phyloP scores from a whole-genome alignment of 1,140 invertebrate species.

The Patella vulgata region DNA sequence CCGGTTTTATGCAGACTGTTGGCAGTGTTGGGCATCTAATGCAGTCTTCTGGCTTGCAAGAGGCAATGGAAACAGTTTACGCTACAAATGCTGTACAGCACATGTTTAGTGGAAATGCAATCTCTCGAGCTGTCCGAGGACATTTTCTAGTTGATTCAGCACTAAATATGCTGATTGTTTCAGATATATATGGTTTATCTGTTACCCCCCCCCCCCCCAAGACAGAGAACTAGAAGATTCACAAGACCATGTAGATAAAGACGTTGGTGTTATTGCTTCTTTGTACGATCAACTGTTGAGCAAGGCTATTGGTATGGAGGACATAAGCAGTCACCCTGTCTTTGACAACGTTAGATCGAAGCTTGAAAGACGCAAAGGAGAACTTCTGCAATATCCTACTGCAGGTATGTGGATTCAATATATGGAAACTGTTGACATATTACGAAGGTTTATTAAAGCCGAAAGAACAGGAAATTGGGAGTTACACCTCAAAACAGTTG shows the following conservation, averaged over 20 bases:
- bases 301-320: no score
- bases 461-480: slow-evolving; percentile 40
- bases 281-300: no score
- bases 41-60: slow-evolving; percentile 21
- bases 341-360: no score
- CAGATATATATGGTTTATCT: no score
- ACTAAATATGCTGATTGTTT: slow-evolving; percentile 25
- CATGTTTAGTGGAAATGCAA: slow-evolving; percentile 44
- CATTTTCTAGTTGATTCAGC: slow-evolving; percentile 15
- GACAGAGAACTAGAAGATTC: no score
- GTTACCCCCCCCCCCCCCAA: no score
- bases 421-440: slow-evolving; percentile 35
- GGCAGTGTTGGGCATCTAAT: slow-evolving; percentile 30
- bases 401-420: slow-evolving; percentile 30
- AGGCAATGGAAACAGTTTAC: slow-evolving; percentile 33
- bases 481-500: slow-evolving; percentile 31
- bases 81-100: slow-evolving; percentile 47
- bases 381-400: no score
- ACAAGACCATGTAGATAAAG: no score
- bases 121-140: slow-evolving; percentile 14
- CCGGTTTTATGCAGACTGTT: slow-evolving; percentile 23
- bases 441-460: no score
- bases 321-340: no score
- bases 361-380: no score
- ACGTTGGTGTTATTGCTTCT: no score